phyloP scores from a whole-genome alignment of 1,140 invertebrate species.

The Caenorhabditis brenneri region DNA sequence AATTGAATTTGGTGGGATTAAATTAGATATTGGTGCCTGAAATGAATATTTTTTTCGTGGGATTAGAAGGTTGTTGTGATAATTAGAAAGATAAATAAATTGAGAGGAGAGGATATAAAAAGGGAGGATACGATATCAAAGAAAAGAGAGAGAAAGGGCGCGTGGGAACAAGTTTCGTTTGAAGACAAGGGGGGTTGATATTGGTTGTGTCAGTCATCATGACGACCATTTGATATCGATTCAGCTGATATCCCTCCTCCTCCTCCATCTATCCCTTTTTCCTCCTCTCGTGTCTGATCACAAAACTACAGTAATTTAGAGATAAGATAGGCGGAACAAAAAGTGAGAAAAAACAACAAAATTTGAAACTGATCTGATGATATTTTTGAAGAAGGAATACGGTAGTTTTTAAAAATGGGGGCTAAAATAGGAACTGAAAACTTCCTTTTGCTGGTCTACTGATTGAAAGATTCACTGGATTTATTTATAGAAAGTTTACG shows the following conservation, averaged over 20 bases:
- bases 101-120: background rate
- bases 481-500: no score
- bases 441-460: no score
- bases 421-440: no score
- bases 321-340: background rate
- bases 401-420: no score
- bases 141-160: background rate
- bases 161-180: slow-evolving; percentile 28
- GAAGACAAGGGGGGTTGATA: background rate
- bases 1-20: no score
- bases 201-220: slow-evolving; percentile 18
- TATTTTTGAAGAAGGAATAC: no score
- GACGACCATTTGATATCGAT: background rate
- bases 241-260: background rate
- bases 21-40: no score
- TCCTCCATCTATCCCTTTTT: no score
- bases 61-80: background rate
- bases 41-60: no score
- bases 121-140: background rate
- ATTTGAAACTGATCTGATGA: background rate
- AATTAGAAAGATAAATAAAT: background rate
- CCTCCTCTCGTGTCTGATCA: background rate
- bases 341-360: background rate
- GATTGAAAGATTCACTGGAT: no score
- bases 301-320: background rate